Percentiles rank a stretch among this genome's conserved stretches.
phyloP scores from a whole-genome alignment of 2,797 vertebrate species.

The Coracias cyanogaster region DNA sequence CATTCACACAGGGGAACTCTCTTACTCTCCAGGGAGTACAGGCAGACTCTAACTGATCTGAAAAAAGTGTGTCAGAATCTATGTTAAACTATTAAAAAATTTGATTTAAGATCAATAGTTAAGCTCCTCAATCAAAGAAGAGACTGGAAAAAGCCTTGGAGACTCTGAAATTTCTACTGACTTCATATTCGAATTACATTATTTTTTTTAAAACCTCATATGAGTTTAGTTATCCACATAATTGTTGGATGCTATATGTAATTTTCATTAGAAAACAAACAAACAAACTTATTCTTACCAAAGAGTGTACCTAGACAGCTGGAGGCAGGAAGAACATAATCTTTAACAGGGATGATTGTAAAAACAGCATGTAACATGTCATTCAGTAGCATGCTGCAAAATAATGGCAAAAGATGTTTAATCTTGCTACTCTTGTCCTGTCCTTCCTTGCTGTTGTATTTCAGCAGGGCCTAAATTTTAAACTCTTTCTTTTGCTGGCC shows the following conservation, averaged over 20 bases:
- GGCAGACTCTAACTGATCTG: neutral
- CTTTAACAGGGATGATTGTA: neutral
- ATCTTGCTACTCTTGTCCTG: neutral
- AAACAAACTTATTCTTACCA: neutral
- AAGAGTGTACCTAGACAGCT: neutral
- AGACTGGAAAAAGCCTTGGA: neutral
- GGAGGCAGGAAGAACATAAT: neutral
- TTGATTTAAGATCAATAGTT: no score
- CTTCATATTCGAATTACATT: neutral
- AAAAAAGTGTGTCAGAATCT: neutral
- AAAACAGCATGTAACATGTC: neutral
- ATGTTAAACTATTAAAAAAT: neutral
- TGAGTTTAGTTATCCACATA: neutral
- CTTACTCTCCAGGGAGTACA: neutral
- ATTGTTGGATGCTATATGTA: neutral
- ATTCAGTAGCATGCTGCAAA: neutral
- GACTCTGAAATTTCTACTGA: neutral
- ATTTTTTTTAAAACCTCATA: neutral
- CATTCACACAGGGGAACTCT: neutral
- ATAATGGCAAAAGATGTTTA: neutral
- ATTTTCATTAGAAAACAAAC: rapidly evolving
- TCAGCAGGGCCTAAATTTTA: neutral
- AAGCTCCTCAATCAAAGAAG: neutral
- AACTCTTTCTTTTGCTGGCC: neutral
- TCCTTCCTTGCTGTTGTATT: neutral